A percentile compares a stretch with the other conserved stretches of the same genome.
phyloP scores from a whole-genome alignment of 2,797 vertebrate species.

The Sciaenops ocellatus region DNA sequence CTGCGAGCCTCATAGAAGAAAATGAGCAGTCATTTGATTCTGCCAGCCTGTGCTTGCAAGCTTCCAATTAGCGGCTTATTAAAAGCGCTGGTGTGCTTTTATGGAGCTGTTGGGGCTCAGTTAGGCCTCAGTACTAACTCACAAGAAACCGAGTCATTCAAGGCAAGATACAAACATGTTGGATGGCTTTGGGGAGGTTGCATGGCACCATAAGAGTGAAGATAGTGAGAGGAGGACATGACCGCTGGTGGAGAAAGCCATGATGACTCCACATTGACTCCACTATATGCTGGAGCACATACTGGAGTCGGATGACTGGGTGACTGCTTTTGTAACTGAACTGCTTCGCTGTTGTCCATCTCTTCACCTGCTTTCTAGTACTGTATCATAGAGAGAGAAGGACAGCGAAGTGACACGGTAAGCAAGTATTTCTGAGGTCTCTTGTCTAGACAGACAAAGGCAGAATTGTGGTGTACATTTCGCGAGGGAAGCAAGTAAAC shows the following conservation, averaged over 20 bases:
- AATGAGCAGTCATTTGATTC: conserved; percentile 40
- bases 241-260: conserved; percentile 14
- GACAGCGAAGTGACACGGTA: neutral
- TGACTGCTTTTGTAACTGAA: conserved; percentile 11
- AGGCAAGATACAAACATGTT: conserved; percentile 4
- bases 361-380: neutral
- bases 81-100: conserved; percentile 41
- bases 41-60: conserved; percentile 37
- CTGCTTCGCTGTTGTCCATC: conserved; percentile 3
- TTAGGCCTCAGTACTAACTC: neutral
- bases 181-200: neutral
- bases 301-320: conserved; percentile 4
- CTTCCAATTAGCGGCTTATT: conserved; percentile 65
- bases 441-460: neutral
- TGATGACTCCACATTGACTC: conserved; percentile 30
- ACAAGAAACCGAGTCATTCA: neutral
- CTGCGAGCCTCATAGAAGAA: conserved; percentile 20
- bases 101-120: conserved; percentile 16
- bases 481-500: neutral
- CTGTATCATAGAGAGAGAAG: neutral
- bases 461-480: neutral
- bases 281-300: neutral
- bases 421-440: neutral
- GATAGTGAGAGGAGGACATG: conserved; percentile 4
- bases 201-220: neutral